These are phyloP conservation scores for Oxystoma pomonae DNA, from an alignment of 2,888 invertebrate species.

Conservation along the genomic window DNA sequence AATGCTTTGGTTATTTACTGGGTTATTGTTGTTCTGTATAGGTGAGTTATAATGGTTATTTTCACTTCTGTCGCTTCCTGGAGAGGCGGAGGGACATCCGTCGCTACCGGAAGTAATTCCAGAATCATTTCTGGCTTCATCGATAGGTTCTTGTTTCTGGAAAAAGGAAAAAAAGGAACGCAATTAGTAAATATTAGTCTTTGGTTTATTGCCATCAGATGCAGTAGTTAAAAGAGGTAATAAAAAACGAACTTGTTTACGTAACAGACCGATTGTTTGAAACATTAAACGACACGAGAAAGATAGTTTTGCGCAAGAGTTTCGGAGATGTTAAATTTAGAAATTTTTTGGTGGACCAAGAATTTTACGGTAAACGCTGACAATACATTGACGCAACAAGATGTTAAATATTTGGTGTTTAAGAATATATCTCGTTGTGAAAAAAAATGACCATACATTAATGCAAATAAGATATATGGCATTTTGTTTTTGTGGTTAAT, in stretches of 20 bases:
- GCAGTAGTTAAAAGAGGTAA: slow-evolving; percentile 21
- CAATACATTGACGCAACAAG: no score
- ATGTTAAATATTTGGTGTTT: no score
- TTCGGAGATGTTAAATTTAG: slow-evolving; percentile 33
- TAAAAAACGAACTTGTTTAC: slow-evolving; percentile 27
- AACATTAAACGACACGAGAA: slow-evolving; percentile 26
- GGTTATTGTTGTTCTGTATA: not conserved
- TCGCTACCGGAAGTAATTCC: slow-evolving; percentile 60
- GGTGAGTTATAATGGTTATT: slow-evolving; percentile 21
- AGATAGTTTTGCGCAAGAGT: slow-evolving; percentile 27
- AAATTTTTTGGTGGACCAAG: no score
- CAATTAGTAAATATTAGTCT: slow-evolving; percentile 13
- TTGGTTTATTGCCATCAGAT: slow-evolving; percentile 12
- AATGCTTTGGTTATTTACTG: not conserved
- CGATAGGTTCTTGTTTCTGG: slow-evolving; percentile 56
- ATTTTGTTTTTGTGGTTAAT: no score
- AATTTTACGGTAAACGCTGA: no score
- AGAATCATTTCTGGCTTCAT: slow-evolving; percentile 53
- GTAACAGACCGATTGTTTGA: slow-evolving; percentile 27
- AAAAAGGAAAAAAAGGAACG: slow-evolving; percentile 31
- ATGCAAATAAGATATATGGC: no score
- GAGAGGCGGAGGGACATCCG: slow-evolving; percentile 56
- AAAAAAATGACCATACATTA: no score
- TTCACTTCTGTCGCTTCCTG: slow-evolving; percentile 50
- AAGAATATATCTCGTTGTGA: no score